phyloP scores from a whole-genome alignment of 2,797 vertebrate genomes.

The Falco novaeseelandiae region DNA sequence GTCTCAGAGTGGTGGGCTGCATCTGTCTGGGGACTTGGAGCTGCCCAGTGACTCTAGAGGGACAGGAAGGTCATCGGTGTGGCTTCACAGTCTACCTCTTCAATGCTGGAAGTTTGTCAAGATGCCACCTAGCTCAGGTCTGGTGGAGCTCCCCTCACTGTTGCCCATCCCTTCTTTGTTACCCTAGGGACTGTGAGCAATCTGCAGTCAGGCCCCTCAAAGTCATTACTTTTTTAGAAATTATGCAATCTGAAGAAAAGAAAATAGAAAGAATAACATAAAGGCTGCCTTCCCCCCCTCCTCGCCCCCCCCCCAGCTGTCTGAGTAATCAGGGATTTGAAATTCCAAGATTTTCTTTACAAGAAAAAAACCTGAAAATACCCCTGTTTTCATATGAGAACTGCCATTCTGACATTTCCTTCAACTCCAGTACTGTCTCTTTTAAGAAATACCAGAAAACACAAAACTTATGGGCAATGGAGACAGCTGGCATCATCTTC shows the following conservation, averaged over 20 bases:
- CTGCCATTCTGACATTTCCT: neutral
- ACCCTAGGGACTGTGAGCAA: neutral
- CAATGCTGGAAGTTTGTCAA: neutral
- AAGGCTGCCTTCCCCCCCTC: too few relatives aligned
- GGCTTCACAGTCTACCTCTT: neutral
- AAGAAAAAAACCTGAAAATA: neutral
- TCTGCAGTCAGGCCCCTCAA: neutral
- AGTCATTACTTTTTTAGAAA: neutral
- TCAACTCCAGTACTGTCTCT: rapidly evolving
- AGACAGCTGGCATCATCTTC: neutral
- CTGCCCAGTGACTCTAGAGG: neutral
- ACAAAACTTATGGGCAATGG: neutral
- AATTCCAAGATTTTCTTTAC: neutral
- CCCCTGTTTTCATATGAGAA: neutral
- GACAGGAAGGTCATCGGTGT: rapidly evolving
- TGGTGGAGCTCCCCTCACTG: neutral
- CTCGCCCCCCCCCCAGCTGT: too few relatives aligned
- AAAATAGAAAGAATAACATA: neutral
- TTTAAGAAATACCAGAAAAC: neutral
- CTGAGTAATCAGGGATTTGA: neutral
- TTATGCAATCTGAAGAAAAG: neutral
- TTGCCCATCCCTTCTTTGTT: neutral
- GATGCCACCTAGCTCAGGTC: neutral
- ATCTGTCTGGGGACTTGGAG: neutral
- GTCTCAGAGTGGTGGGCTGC: neutral